Percentiles rank a stretch among this genome's conserved stretches.
Evolutionary conservation across 2,113 vertebrate genomes (phyloP).

Genomic region (Macrotis lagotis): DNA sequence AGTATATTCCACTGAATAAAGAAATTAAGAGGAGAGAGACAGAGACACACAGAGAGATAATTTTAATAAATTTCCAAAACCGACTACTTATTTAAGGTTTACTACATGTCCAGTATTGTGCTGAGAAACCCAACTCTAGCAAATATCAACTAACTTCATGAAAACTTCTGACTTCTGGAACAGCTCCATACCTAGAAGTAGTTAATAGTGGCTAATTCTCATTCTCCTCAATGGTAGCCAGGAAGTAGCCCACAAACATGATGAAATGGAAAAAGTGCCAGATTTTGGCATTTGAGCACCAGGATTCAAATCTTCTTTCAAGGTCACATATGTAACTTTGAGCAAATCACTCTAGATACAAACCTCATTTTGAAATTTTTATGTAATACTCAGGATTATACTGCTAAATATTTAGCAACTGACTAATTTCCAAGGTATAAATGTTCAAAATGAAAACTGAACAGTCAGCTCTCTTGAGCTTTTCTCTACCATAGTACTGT

Average conservation of each 20-base stretch:
- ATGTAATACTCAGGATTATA: not conserved
- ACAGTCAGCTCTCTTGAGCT: not conserved
- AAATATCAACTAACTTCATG: not conserved
- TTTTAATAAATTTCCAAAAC: not conserved
- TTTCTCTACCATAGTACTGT: not conserved
- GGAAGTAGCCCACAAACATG: not conserved
- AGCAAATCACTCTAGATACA: not conserved
- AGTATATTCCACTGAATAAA: not conserved
- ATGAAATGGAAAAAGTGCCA: not conserved
- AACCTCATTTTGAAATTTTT: not conserved
- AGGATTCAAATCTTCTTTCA: not conserved
- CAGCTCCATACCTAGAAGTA: not conserved
- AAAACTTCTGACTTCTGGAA: not conserved
- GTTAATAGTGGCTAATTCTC: not conserved
- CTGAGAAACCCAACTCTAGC: not conserved
- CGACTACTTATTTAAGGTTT: not conserved
- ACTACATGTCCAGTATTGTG: not conserved
- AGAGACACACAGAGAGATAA: not conserved
- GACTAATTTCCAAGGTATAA: not conserved
- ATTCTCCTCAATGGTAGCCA: not conserved
- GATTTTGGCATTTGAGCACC: not conserved
- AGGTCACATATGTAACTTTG: not conserved
- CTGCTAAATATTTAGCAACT: not conserved
- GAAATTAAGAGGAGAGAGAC: too few relatives aligned
- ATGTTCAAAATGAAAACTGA: not conserved